A percentile compares a stretch with the other conserved stretches of the same genome.
Evolutionary conservation across 2,888 invertebrate species (phyloP).

Genomic region (Phaonia tiefii): DNA sequence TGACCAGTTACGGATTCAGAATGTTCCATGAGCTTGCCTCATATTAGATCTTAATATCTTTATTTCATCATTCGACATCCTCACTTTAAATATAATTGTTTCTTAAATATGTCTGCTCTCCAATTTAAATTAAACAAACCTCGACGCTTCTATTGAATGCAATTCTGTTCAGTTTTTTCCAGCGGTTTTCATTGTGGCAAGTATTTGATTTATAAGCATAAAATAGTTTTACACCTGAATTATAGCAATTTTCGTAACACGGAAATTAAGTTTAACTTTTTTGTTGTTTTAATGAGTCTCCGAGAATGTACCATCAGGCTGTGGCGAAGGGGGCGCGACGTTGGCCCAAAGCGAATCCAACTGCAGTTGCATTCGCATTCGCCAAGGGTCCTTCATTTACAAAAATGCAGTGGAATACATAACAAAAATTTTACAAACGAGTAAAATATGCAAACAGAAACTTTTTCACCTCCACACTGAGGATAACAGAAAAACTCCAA

Average conservation of each 20-base stretch:
- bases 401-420: no score
- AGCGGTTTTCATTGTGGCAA: conserved; percentile 40
- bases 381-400: neutral
- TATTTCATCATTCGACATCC: no score
- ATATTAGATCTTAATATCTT: no score
- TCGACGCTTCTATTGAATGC: neutral
- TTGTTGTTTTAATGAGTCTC: conserved; percentile 41
- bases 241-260: conserved; percentile 51
- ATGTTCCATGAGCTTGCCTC: no score
- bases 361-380: conserved; percentile 1
- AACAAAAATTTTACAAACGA: conserved; percentile 7
- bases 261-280: conserved; percentile 53
- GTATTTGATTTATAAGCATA: conserved; percentile 47
- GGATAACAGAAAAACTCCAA: conserved; percentile 29
- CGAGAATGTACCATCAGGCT: conserved; percentile 1
- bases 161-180: conserved; percentile 3
- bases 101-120: no score
- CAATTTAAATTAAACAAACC: conserved; percentile 26
- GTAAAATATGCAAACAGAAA: conserved; percentile 45
- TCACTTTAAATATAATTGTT: no score
- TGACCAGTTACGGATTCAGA: no score
- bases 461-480: conserved; percentile 17
- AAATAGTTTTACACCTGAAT: conserved; percentile 55
- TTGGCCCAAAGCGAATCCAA: conserved; percentile 7
- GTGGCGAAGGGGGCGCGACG: conserved; percentile 10